phyloP scores from a whole-genome alignment of 1,140 invertebrate genomes.

The Papilio helenus region DNA sequence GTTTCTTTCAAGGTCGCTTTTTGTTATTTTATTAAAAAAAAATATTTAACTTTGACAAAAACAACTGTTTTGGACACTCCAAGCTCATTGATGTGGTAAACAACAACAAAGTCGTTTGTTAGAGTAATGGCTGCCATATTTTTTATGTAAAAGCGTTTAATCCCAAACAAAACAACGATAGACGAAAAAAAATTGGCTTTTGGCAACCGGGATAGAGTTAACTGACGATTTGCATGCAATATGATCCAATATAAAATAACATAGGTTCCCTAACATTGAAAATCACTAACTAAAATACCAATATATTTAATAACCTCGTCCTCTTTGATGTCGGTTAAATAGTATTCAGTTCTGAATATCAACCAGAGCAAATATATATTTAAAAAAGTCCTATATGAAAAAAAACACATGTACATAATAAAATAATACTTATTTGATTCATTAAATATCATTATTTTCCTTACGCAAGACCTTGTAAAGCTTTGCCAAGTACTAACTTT shows the following conservation, averaged over 20 bases:
- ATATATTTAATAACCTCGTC: no score
- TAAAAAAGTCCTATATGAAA: no score
- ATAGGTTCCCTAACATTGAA: no score
- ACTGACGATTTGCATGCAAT: background rate
- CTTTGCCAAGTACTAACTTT: background rate
- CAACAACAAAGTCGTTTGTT: conserved; percentile 17
- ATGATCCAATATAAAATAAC: background rate
- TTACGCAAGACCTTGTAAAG: background rate
- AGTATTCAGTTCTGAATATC: no score
- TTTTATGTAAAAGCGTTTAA: background rate
- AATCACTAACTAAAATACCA: no score
- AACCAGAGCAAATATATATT: no score
- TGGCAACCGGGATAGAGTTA: background rate
- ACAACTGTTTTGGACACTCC: background rate
- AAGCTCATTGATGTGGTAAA: conserved; percentile 4
- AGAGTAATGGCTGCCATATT: conserved; percentile 1
- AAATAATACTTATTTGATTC: no score
- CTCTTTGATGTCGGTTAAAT: no score
- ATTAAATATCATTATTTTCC: background rate
- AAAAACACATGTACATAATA: no score
- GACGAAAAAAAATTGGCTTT: background rate
- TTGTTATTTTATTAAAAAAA: background rate
- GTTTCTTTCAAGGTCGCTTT: background rate
- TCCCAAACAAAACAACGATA: background rate
- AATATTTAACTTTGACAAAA: background rate